phyloP scores from a whole-genome alignment of 2,797 vertebrate genomes.

The Pantherophis alleghaniensis region DNA sequence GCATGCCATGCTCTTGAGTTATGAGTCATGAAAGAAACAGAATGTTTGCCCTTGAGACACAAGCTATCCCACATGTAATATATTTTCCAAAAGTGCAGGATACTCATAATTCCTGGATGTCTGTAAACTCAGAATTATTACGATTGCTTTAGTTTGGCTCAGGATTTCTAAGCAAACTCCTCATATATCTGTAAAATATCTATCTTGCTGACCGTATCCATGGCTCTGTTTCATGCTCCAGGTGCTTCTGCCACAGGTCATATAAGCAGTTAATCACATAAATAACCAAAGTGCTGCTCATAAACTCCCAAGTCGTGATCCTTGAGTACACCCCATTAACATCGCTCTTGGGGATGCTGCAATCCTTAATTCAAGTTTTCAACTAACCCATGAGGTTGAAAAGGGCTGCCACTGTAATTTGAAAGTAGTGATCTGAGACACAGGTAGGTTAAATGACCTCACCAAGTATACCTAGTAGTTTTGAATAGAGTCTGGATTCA shows the following conservation, averaged over 20 bases:
- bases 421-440: constrained; percentile 3
- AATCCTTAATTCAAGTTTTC: neutral
- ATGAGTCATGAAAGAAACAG: constrained; percentile 64
- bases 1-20: constrained; percentile 60
- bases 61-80: constrained; percentile 65
- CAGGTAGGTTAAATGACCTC: neutral
- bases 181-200: constrained; percentile 28
- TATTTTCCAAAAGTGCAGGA: constrained; percentile 68
- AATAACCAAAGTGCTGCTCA: constrained; percentile 16
- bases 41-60: constrained; percentile 67
- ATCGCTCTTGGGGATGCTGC: constrained; percentile 6
- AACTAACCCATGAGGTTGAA: neutral
- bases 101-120: constrained; percentile 65
- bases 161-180: constrained; percentile 52
- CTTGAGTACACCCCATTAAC: constrained; percentile 18
- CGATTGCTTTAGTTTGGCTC: constrained; percentile 39
- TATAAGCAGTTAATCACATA: constrained; percentile 41
- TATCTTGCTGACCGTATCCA: neutral
- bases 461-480: neutral
- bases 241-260: constrained; percentile 34
- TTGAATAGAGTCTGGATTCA: neutral
- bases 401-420: neutral
- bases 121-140: constrained; percentile 68
- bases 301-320: neutral
- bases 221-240: neutral